Conservation (phyloP, 1,140 invertebrate genomes). For the Nilaparvata lugens region DNA sequence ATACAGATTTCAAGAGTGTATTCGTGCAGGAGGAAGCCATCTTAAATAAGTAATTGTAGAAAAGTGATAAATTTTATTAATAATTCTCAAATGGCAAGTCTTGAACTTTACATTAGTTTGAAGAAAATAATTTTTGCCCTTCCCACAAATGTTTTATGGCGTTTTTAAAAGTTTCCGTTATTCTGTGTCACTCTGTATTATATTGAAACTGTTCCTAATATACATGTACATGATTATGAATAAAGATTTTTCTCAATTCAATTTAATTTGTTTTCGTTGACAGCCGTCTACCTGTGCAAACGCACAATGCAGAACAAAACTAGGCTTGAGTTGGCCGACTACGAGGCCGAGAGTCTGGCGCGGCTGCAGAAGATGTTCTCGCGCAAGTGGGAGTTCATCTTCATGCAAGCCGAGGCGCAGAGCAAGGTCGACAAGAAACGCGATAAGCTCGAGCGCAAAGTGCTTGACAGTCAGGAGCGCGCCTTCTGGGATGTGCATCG, state of each 20-base stretch:
- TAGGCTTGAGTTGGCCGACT: conserved; percentile 91
- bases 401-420: conserved; percentile 82
- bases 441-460: conserved; percentile 95
- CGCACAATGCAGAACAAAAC: conserved; percentile 99
- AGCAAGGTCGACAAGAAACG: conserved; percentile 97
- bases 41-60: too few relatives aligned
- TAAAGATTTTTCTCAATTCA: neutral
- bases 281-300: conserved; percentile 98
- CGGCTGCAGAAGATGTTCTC: conserved; percentile 98
- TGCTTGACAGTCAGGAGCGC: conserved; percentile 96
- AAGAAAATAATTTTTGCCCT: too few relatives aligned
- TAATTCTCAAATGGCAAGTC: too few relatives aligned
- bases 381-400: conserved; percentile 99
- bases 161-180: too few relatives aligned
- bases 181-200: too few relatives aligned
- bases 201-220: too few relatives aligned
- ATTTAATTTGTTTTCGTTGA: conserved; percentile 25
- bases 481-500: conserved; percentile 99
- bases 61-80: too few relatives aligned
- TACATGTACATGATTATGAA: too few relatives aligned
- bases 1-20: too few relatives aligned
- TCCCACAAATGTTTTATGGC: too few relatives aligned
- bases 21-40: too few relatives aligned
- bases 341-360: conserved; percentile 96
- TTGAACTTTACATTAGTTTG: too few relatives aligned